phyloP scores from a whole-genome alignment of 2,888 invertebrate species.

The Megastigmus dorsalis region DNA sequence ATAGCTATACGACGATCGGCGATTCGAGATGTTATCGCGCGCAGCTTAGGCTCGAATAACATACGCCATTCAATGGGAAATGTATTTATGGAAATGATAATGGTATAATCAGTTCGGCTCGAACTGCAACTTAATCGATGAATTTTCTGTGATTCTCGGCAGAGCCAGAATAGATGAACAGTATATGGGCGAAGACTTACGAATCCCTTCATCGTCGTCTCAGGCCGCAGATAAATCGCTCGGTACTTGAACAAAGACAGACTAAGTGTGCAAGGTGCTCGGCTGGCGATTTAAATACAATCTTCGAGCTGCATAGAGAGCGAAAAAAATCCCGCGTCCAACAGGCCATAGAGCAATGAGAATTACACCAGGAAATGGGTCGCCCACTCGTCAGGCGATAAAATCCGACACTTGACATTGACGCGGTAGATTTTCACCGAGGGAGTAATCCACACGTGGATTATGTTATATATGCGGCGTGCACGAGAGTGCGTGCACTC shows the following conservation, averaged over 20 bases:
- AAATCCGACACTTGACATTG: too few species aligned
- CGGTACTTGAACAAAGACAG: not conserved
- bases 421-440: conserved; percentile 36
- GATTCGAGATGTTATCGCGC: too few species aligned
- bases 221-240: not conserved
- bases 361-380: conserved; percentile 37
- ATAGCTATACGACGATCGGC: too few species aligned
- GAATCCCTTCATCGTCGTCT: conserved; percentile 60
- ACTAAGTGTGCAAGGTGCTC: not conserved
- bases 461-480: not conserved
- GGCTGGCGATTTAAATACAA: conserved; percentile 47
- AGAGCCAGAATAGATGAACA: too few species aligned
- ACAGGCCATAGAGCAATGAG: too few species aligned
- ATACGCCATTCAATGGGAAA: too few species aligned
- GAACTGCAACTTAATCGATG: too few species aligned
- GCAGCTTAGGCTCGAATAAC: too few species aligned
- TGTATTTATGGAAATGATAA: too few species aligned
- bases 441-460: conserved; percentile 43
- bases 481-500: not conserved
- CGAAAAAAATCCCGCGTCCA: not conserved
- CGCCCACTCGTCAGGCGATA: not conserved
- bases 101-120: too few species aligned
- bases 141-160: too few species aligned
- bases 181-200: conserved; percentile 61
- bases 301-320: too few species aligned